Evolutionary conservation across 1,140 invertebrate genomes (phyloP), one percentile per base, ranked within the genome.

Genomic region (Brachionus calyciflorus): DNA sequence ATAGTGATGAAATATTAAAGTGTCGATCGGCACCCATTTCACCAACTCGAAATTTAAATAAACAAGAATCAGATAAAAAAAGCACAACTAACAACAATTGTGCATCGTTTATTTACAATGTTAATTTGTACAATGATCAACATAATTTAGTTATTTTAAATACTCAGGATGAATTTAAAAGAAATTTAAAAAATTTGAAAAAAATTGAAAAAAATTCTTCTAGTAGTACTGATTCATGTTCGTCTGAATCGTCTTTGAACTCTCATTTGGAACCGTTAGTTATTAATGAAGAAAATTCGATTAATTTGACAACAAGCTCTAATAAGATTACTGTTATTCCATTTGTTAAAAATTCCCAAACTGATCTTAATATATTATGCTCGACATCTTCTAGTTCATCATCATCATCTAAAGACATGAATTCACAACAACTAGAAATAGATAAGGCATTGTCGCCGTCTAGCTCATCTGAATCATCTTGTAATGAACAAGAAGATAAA

Each of bases 61-160:
- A 33, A 12, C 55, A 19, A 7, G n/a, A 49, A 7, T 41, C 41
- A 40, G 17, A 21, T 19, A 46, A 46, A 7, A 3, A 46, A 14
- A 46, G 14, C 3, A 14, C 5, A 7, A n/a, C 55, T 33, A 60
- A 30, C 24, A 26, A 17, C 24, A 26, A 17, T 14, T 46, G 41
- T 44, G 40, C 60, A 30, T 44, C 40, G 19, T 65, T 65, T 17
- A 65, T 65, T 41, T 65, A 65, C n/a, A 37, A 65, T 65, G 60
- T 65, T 14, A 65, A 65, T 41, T 65, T 65, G 24, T 65, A 65
- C 40, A 65, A 65, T n/a, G 40, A 65, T 44, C 55, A 60, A 33
- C 55, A 60, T 60, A 60, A 60, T 60, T 60, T 60, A 21, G 30
- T 60, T 9, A 60, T 60, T 60, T 37, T 60, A 37, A 60, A 60